Evolutionary conservation across 2,113 vertebrate species (phyloP).

Genomic region (Spilogale gracilis): DNA sequence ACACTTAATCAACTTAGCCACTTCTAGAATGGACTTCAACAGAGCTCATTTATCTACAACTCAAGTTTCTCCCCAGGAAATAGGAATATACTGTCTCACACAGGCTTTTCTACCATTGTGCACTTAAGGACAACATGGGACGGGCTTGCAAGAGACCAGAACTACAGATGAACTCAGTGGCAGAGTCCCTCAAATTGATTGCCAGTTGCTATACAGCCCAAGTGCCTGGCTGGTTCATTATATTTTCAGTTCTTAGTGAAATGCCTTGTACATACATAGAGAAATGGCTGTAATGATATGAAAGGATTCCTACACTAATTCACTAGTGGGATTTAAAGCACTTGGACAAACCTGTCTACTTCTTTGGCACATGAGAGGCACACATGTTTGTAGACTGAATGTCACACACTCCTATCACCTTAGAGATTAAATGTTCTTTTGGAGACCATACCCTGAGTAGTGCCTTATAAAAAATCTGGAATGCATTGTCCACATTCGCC

Average conservation of each 20-base stretch:
- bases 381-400: not conserved
- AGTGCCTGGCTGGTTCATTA: not conserved
- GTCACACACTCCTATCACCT: not conserved
- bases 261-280: not conserved
- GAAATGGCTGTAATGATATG: not conserved
- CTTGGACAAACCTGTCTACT: not conserved
- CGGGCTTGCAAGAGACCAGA: not conserved
- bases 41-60: not conserved
- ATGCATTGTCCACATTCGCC: not conserved
- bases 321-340: not conserved
- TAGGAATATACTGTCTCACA: not conserved
- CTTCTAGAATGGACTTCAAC: not conserved
- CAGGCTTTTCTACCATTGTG: not conserved
- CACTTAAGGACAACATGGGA: not conserved
- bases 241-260: constrained; percentile 43
- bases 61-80: not conserved
- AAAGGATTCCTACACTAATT: not conserved
- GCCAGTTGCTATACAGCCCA: not conserved
- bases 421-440: not conserved
- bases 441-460: not conserved
- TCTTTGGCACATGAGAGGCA: not conserved
- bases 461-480: not conserved
- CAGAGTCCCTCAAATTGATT: not conserved
- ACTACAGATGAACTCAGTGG: not conserved
- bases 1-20: not conserved